Conservation (phyloP, 37 sponge, comb jelly and placozoan species). For the Axinella damicornis region DNA sequence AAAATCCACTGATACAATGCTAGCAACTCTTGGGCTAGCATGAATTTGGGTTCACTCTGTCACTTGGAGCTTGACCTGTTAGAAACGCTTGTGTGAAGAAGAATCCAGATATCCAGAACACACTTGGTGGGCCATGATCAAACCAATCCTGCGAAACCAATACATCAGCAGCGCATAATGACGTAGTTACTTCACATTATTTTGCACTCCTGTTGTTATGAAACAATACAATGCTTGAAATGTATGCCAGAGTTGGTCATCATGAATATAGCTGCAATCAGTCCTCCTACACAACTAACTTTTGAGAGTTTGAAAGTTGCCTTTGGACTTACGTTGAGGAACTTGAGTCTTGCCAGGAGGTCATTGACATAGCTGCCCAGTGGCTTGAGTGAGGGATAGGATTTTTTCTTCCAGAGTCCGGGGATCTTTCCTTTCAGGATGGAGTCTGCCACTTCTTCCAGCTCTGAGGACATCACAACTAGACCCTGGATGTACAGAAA, state of each 20-base stretch:
- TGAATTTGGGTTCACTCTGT: too few relatives aligned
- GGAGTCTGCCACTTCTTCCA: conserved; percentile 94
- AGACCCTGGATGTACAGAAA: conserved; percentile 67
- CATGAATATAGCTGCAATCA: too few relatives aligned
- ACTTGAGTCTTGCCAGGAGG: conserved; percentile 94
- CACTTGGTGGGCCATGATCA: conserved; percentile 92
- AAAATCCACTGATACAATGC: too few relatives aligned
- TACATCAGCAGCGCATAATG: too few relatives aligned
- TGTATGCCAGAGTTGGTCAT: too few relatives aligned
- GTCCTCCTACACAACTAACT: too few relatives aligned
- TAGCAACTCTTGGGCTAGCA: too few relatives aligned
- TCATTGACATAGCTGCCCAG: conserved; percentile 98
- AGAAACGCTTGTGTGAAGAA: conserved; percentile 99
- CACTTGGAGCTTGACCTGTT: conserved; percentile 77
- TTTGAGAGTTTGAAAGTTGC: too few relatives aligned
- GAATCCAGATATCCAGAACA: conserved; percentile 99
- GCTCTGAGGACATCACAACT: conserved; percentile 97
- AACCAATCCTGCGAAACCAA: conserved; percentile 90
- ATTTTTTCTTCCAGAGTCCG: conserved; percentile 97
- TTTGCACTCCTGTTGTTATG: too few relatives aligned
- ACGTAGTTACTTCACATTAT: too few relatives aligned
- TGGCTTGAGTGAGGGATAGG: conserved; percentile 99
- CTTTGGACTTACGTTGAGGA: conserved; percentile 86
- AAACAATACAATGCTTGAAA: too few relatives aligned
- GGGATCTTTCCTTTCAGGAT: conserved; percentile 98